A percentile compares a stretch with the other conserved stretches of the same genome.
Evolutionary conservation across 2,113 vertebrate genomes (phyloP).

Genomic region (Spilogale gracilis): DNA sequence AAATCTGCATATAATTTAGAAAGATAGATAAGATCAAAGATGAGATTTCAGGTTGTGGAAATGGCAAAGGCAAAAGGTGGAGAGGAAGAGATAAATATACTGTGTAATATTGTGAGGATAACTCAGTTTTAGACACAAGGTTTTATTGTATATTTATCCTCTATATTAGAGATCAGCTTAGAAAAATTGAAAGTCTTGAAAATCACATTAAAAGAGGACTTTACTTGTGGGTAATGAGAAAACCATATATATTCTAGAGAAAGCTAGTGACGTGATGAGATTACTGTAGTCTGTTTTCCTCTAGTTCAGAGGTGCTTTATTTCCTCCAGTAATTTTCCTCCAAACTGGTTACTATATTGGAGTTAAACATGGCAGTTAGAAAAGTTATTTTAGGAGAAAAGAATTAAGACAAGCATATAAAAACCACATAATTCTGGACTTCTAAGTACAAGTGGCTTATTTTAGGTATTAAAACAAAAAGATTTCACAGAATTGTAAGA

Average conservation of each 20-base stretch:
- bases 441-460: neutral
- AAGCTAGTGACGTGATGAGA: neutral
- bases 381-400: neutral
- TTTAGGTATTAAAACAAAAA: neutral
- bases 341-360: neutral
- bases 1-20: neutral
- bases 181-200: neutral
- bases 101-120: neutral
- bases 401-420: neutral
- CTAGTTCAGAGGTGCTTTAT: neutral
- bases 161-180: neutral
- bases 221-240: neutral
- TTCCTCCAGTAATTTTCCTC: neutral
- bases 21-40: neutral
- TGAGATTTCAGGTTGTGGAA: neutral
- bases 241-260: neutral
- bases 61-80: neutral
- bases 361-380: neutral
- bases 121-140: neutral
- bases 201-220: neutral
- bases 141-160: slow-evolving; percentile 9
- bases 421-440: neutral
- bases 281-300: neutral
- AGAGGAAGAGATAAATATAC: neutral
- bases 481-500: neutral